Percentiles rank a stretch among this genome's conserved stretches.
Evolutionary conservation across 2,113 vertebrate genomes (phyloP).

Genomic region (Deroptyus accipitrinus): DNA sequence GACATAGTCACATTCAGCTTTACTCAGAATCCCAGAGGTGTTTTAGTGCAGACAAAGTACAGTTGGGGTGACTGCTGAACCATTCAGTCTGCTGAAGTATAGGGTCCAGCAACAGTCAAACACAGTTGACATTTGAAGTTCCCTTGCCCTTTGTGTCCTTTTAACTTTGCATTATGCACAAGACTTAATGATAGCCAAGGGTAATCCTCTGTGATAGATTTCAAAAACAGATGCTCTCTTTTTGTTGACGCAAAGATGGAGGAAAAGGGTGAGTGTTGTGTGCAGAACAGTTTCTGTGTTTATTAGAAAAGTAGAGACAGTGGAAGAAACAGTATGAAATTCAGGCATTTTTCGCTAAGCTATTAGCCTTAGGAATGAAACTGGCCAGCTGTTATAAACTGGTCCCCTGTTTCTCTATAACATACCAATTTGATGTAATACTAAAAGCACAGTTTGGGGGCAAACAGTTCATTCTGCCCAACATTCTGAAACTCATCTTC

Average conservation of each 20-base stretch:
- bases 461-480: background rate
- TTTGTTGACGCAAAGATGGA: background rate
- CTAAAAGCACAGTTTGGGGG: background rate
- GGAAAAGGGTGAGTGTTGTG: constrained; percentile 9
- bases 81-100: background rate
- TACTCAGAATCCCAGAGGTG: background rate
- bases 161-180: background rate
- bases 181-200: background rate
- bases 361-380: background rate
- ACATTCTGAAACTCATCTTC: background rate
- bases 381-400: background rate
- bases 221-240: constrained; percentile 1
- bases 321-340: constrained; percentile 27
- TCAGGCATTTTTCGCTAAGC: background rate
- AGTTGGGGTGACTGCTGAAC: background rate
- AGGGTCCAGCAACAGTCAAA: background rate
- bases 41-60: background rate
- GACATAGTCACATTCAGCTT: background rate
- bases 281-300: background rate
- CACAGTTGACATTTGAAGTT: background rate
- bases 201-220: constrained; percentile 10
- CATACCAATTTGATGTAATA: background rate
- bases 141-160: background rate
- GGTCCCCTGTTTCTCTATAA: background rate
- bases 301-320: constrained; percentile 14